Evolutionary conservation across 2,113 vertebrate genomes (phyloP).

Genomic region (Phocoena phocoena): DNA sequence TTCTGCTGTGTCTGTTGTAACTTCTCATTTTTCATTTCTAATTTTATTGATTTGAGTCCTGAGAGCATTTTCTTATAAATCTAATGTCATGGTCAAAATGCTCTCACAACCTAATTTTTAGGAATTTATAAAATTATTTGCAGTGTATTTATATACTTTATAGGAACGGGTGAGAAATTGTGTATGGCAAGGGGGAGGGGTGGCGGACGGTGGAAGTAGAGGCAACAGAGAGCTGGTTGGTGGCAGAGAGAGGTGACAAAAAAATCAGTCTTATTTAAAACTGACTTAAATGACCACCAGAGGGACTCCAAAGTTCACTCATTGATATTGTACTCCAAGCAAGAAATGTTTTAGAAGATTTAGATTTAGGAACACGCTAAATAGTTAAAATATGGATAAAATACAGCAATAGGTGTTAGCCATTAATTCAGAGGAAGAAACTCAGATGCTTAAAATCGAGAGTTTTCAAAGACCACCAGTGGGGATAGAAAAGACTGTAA

Average conservation of each 20-base stretch:
- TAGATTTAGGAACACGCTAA: neutral
- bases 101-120: neutral
- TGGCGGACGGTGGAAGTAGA: accelerated
- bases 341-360: constrained; percentile 25
- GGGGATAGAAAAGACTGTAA: neutral
- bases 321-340: neutral
- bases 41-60: too few species aligned
- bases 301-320: constrained; percentile 54
- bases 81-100: neutral
- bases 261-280: neutral
- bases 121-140: neutral
- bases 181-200: neutral
- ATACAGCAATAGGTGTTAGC: neutral
- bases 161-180: neutral
- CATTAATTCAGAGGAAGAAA: constrained; percentile 52
- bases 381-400: constrained; percentile 26
- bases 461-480: constrained; percentile 46
- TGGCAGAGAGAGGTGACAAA: neutral
- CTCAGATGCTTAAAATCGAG: neutral
- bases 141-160: neutral
- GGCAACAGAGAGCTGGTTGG: neutral
- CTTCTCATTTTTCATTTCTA: too few species aligned
- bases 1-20: too few species aligned
- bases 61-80: neutral
- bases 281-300: neutral